Percentiles rank a stretch among this genome's conserved stretches.
phyloP scores from a whole-genome alignment of 2,113 vertebrate genomes.

The Columbina picui region DNA sequence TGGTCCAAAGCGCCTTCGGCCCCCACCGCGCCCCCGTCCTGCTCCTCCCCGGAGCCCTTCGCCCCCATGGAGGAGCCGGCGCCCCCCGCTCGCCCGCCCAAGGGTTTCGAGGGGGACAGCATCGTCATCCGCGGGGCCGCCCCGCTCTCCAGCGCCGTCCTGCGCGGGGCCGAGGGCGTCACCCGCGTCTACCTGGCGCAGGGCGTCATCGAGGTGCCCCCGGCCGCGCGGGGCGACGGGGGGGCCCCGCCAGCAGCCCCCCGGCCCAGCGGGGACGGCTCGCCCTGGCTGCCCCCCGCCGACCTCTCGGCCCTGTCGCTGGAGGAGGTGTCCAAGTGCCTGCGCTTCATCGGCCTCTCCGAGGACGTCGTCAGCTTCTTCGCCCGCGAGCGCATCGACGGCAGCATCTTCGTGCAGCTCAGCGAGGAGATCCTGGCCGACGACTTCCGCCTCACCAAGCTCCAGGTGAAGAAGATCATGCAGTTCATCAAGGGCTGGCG shows the following conservation, averaged over 20 bases:
- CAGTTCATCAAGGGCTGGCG: conserved; percentile 99
- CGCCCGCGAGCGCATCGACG: conserved; percentile 92
- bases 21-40: not conserved
- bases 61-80: conserved; percentile 67
- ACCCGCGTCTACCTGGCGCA: conserved; percentile 75
- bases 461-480: conserved; percentile 98
- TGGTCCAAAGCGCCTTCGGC: conserved; percentile 33
- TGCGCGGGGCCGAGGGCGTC: conserved; percentile 78
- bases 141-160: conserved; percentile 76
- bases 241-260: conserved; percentile 48
- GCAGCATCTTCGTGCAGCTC: conserved; percentile 96
- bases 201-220: conserved; percentile 74
- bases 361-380: conserved; percentile 93
- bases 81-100: conserved; percentile 70
- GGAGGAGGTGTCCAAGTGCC: conserved; percentile 93
- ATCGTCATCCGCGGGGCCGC: conserved; percentile 66
- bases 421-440: conserved; percentile 97
- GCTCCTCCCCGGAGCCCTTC: conserved; percentile 63
- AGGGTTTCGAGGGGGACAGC: conserved; percentile 71
- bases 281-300: conserved; percentile 87
- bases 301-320: conserved; percentile 91
- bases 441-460: conserved; percentile 94
- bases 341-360: conserved; percentile 94
- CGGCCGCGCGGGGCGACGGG: conserved; percentile 49
- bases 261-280: conserved; percentile 61